Conservation (phyloP, 2,113 vertebrate species). For the Noturus placidus region DNA sequence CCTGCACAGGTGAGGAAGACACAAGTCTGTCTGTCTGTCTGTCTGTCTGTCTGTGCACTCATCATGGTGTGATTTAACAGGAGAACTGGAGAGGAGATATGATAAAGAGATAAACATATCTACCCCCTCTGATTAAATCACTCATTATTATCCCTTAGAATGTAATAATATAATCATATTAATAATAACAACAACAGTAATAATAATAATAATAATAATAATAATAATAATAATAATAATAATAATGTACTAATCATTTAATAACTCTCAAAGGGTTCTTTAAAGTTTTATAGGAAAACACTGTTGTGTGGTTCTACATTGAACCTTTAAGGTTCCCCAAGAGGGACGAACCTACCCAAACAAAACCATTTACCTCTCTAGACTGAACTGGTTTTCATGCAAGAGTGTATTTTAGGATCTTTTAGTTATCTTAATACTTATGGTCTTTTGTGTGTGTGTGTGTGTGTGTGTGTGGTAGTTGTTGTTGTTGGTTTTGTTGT, state of each 20-base stretch:
- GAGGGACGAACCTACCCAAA: neutral
- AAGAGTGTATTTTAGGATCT: neutral
- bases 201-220: neutral
- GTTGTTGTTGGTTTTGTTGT: too few species aligned
- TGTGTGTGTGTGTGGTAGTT: too few species aligned
- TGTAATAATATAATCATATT: neutral
- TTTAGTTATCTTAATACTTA: neutral
- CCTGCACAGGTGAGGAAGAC: conserved; percentile 70
- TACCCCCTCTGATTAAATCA: neutral
- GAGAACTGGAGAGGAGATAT: neutral
- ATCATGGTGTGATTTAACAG: neutral
- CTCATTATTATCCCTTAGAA: neutral
- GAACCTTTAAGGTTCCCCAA: neutral
- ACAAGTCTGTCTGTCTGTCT: neutral
- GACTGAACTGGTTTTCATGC: neutral
- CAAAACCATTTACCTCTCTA: neutral
- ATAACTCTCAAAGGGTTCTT: neutral
- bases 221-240: neutral
- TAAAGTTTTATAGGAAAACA: neutral
- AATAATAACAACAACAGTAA: too few species aligned
- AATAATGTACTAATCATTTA: neutral
- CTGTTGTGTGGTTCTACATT: neutral
- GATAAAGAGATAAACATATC: neutral
- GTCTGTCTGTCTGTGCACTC: too few species aligned
- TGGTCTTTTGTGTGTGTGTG: too few species aligned